phyloP scores from a whole-genome alignment of 2,888 invertebrate species.

The Operophtera brumata region DNA sequence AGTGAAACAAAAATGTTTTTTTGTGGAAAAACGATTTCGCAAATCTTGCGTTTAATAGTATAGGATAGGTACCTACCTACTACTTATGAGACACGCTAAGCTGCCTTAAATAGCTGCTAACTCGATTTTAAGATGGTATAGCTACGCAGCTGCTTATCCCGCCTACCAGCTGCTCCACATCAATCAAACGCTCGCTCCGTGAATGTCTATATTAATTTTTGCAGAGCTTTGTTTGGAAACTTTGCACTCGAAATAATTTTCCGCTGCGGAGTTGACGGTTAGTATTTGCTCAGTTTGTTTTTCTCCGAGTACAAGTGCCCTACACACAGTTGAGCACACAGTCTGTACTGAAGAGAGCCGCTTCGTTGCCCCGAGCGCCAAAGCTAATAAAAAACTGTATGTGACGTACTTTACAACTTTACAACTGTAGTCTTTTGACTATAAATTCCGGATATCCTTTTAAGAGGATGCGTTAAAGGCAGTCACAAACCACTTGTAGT shows the following conservation, averaged over 20 bases:
- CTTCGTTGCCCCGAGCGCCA: slow-evolving; percentile 52
- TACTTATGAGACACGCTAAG: not conserved
- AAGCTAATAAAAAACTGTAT: slow-evolving; percentile 65
- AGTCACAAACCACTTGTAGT: slow-evolving; percentile 4
- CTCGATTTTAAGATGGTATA: slow-evolving; percentile 1
- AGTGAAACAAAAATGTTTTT: too few species aligned
- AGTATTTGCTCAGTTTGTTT: slow-evolving; percentile 74
- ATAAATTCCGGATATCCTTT: slow-evolving; percentile 41
- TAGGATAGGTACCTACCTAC: not conserved
- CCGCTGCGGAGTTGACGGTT: slow-evolving; percentile 52
- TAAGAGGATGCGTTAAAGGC: slow-evolving; percentile 21
- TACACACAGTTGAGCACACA: slow-evolving; percentile 64
- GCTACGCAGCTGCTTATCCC: not conserved
- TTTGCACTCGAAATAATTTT: slow-evolving; percentile 60
- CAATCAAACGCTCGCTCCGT: slow-evolving; percentile 20
- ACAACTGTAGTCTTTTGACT: slow-evolving; percentile 51
- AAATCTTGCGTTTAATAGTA: too few species aligned
- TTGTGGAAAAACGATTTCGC: too few species aligned
- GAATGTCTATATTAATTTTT: slow-evolving; percentile 39
- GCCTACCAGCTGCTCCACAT: slow-evolving; percentile 17
- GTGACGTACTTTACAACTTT: slow-evolving; percentile 52
- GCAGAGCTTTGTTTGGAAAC: slow-evolving; percentile 51
- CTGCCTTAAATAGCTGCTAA: not conserved
- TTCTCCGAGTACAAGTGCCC: slow-evolving; percentile 61
- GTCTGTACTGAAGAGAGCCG: slow-evolving; percentile 62